Conservation (phyloP, 2,888 invertebrate genomes). For the Boloria selene region DNA sequence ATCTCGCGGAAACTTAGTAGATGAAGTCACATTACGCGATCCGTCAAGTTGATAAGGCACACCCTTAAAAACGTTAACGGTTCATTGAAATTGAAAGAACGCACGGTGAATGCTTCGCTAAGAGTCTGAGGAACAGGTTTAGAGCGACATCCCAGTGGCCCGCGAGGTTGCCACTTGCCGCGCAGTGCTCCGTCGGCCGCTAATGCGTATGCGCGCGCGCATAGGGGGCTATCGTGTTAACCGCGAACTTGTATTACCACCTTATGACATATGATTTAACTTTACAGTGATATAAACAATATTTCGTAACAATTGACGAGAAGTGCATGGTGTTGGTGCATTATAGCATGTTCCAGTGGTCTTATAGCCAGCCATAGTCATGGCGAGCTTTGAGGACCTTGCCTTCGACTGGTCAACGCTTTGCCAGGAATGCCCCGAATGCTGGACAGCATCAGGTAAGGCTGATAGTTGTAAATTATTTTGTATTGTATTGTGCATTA, state of each 20-base stretch:
- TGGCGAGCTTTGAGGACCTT: slow-evolving; percentile 86
- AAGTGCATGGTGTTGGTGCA: slow-evolving; percentile 60
- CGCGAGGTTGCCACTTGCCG: slow-evolving; percentile 51
- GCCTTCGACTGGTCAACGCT: slow-evolving; percentile 85
- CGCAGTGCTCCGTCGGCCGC: slow-evolving; percentile 76
- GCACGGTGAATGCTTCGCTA: slow-evolving; percentile 61
- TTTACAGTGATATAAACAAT: slow-evolving; percentile 40
- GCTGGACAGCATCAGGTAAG: slow-evolving; percentile 85
- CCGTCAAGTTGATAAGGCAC: slow-evolving; percentile 63
- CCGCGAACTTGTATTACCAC: slow-evolving; percentile 49
- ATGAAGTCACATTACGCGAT: slow-evolving; percentile 61
- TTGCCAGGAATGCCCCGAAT: slow-evolving; percentile 83
- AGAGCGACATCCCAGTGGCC: slow-evolving; percentile 67
- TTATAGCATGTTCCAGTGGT: slow-evolving; percentile 59
- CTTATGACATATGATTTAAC: slow-evolving; percentile 51
- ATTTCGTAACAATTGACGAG: slow-evolving; percentile 34
- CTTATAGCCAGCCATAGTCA: slow-evolving; percentile 59
- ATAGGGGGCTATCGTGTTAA: slow-evolving; percentile 48
- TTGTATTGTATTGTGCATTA: slow-evolving; percentile 11
- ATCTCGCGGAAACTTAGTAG: slow-evolving; percentile 39
- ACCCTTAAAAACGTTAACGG: slow-evolving; percentile 74
- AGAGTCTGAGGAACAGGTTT: slow-evolving; percentile 69
- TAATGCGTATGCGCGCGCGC: slow-evolving; percentile 64
- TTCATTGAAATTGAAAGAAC: slow-evolving; percentile 79
- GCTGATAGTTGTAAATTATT: slow-evolving; percentile 43